These are phyloP conservation scores for Mayetiola destructor DNA, from an alignment of 2,888 invertebrate genomes.

Conservation along the genomic window DNA sequence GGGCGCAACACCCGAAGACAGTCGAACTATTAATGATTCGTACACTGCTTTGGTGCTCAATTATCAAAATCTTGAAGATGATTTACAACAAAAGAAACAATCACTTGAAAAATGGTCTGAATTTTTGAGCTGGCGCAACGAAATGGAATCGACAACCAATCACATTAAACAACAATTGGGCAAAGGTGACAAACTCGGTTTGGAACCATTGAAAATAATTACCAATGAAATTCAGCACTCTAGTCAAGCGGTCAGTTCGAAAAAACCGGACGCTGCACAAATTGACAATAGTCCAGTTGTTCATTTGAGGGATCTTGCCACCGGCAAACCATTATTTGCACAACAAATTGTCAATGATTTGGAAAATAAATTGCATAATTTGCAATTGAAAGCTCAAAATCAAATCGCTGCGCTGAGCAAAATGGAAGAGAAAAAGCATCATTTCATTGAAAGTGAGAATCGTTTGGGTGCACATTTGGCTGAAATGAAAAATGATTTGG, in stretches of 20 bases:
- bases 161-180: conserved; percentile 70
- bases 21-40: conserved; percentile 53
- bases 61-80: conserved; percentile 61
- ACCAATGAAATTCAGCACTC: conserved; percentile 55
- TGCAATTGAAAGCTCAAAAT: conserved; percentile 50
- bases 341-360: conserved; percentile 55
- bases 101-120: conserved; percentile 72
- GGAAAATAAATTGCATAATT: conserved; percentile 51
- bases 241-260: conserved; percentile 48
- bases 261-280: conserved; percentile 53
- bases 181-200: conserved; percentile 46
- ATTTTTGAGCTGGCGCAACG: conserved; percentile 65
- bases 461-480: conserved; percentile 51
- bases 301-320: conserved; percentile 53
- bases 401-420: conserved; percentile 55
- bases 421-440: conserved; percentile 59
- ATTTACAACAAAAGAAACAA: conserved; percentile 56
- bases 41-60: conserved; percentile 61
- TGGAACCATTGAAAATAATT: conserved; percentile 51
- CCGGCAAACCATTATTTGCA: conserved; percentile 57
- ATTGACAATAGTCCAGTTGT: conserved; percentile 54
- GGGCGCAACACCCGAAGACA: conserved; percentile 58
- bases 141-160: conserved; percentile 60
- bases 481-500: conserved; percentile 29
- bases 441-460: conserved; percentile 60